A percentile compares a stretch with the other conserved stretches of the same genome.
Evolutionary conservation across 2,888 invertebrate genomes (phyloP).

Genomic region (Rugalucina vietnamica): DNA sequence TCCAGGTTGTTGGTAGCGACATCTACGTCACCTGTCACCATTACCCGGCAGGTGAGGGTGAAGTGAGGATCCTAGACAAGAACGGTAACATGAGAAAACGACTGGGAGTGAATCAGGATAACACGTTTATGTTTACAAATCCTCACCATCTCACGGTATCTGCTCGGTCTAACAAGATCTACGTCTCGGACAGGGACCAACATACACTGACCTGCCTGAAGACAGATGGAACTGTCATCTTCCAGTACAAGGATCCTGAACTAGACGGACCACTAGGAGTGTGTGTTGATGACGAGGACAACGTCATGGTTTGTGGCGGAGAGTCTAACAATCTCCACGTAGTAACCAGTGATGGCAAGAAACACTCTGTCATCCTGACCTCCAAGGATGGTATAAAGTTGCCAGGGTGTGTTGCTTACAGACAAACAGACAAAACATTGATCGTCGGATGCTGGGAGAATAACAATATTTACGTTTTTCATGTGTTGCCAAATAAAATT

Average conservation of each 20-base stretch:
- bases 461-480: too few species aligned
- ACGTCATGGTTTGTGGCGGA: not conserved
- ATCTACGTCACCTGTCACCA: not conserved
- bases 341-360: not conserved
- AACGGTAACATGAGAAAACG: not conserved
- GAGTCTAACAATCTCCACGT: not conserved
- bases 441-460: not conserved
- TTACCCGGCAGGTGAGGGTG: not conserved
- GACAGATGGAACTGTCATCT: not conserved
- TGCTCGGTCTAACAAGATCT: not conserved
- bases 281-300: not conserved
- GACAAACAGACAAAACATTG: not conserved
- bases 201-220: not conserved
- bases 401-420: not conserved
- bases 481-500: too few species aligned
- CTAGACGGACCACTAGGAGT: not conserved
- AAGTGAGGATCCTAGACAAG: not conserved
- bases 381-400: not conserved
- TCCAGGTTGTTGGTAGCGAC: not conserved
- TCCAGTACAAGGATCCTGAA: not conserved
- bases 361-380: not conserved
- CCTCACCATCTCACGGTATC: not conserved
- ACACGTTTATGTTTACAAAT: not conserved
- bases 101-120: not conserved
- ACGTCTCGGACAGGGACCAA: not conserved